Conservation (phyloP, 2,797 vertebrate genomes). For the Erithacus rubecula region DNA sequence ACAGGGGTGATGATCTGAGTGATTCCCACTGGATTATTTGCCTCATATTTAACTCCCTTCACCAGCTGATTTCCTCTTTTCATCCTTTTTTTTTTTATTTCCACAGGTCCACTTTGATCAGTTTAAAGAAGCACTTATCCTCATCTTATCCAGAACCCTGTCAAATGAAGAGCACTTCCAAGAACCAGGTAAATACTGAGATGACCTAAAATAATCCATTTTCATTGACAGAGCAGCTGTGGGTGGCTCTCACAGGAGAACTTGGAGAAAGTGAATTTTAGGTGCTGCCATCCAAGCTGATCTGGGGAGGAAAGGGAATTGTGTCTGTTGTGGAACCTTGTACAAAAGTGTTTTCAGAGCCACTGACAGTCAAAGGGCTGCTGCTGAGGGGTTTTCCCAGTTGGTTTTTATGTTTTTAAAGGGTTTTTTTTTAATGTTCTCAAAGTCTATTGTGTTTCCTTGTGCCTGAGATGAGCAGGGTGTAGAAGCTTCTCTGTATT, state of each 20-base stretch:
- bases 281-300: background rate
- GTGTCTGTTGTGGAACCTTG: background rate
- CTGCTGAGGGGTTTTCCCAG: background rate
- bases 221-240: background rate
- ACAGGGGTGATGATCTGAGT: accelerated
- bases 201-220: accelerated
- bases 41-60: background rate
- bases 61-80: background rate
- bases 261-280: background rate
- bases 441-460: accelerated
- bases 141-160: conserved; percentile 83
- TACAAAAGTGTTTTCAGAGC: background rate
- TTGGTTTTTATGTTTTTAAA: background rate
- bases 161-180: conserved; percentile 77
- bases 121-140: conserved; percentile 93
- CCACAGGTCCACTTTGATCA: conserved; percentile 90
- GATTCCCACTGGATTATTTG: background rate
- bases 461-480: accelerated
- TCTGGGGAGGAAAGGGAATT: background rate
- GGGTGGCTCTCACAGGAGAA: background rate
- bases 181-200: conserved; percentile 80
- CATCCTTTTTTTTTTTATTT: background rate
- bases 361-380: background rate
- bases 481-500: accelerated
- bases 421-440: background rate